Percentiles rank a stretch among this genome's conserved stretches.
Conservation (phyloP, 2,797 vertebrate species). For the Coregonus sp. region DNA sequence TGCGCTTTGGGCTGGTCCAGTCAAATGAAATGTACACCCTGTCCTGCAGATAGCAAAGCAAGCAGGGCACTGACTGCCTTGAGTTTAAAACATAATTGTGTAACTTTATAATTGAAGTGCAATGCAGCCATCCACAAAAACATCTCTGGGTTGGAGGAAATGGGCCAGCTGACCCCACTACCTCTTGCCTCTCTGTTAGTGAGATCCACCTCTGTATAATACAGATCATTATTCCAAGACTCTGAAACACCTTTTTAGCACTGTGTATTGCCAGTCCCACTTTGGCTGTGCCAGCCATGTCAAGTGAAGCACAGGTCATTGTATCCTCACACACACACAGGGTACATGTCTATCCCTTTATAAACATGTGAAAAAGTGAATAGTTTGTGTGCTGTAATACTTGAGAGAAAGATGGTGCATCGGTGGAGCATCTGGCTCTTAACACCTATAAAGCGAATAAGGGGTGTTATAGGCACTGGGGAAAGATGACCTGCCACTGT, state of each 20-base stretch:
- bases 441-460: neutral
- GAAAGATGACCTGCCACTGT: neutral
- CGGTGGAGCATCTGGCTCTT: neutral
- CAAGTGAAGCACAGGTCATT: neutral
- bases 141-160: neutral
- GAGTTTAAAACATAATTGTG: neutral
- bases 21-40: neutral
- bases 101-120: neutral
- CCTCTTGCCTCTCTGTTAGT: neutral
- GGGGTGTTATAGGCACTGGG: neutral
- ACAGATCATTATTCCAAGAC: neutral
- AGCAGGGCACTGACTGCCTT: neutral
- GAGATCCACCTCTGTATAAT: neutral
- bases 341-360: neutral
- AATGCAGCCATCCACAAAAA: neutral
- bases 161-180: neutral
- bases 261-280: neutral
- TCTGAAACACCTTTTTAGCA: neutral
- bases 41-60: slow-evolving; percentile 6
- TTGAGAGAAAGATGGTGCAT: neutral
- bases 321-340: slow-evolving; percentile 14
- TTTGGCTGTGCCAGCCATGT: neutral
- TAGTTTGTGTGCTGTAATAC: neutral
- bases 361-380: neutral
- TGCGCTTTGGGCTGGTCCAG: neutral